These are phyloP conservation scores for Maniola hyperantus DNA, from an alignment of 2,888 invertebrate genomes.

Conservation along the genomic window DNA sequence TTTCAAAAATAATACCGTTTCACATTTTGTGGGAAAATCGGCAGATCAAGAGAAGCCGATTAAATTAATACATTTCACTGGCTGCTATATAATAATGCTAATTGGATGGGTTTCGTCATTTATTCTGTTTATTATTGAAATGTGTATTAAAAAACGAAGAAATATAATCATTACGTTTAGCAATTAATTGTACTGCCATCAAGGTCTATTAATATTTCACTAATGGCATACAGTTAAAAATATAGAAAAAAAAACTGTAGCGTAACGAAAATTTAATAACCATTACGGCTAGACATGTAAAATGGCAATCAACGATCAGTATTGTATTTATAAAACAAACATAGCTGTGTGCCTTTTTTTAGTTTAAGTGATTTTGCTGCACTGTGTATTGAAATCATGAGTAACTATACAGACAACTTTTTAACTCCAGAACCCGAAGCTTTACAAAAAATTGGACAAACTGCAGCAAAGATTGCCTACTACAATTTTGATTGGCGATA, in stretches of 20 bases:
- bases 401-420: conserved; percentile 40
- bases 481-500: conserved; percentile 64
- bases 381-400: conserved; percentile 27
- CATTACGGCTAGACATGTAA: conserved; percentile 31
- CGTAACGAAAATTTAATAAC: conserved; percentile 23
- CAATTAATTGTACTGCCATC: conserved; percentile 29
- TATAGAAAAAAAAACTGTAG: conserved; percentile 19
- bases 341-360: not conserved
- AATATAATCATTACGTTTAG: conserved; percentile 20
- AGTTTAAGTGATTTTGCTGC: not conserved
- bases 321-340: conserved; percentile 8
- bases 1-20: conserved; percentile 49
- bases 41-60: conserved; percentile 48
- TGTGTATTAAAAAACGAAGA: conserved; percentile 44
- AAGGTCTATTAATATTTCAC: conserved; percentile 18
- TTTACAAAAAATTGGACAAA: conserved; percentile 46
- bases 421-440: conserved; percentile 40
- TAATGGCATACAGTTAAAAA: conserved; percentile 14
- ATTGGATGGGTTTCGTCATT: conserved; percentile 58
- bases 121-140: conserved; percentile 56
- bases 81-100: conserved; percentile 61
- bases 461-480: conserved; percentile 60
- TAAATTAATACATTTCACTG: conserved; percentile 58
- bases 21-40: conserved; percentile 12
- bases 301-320: conserved; percentile 34